Conservation (phyloP, 2,888 invertebrate genomes). For the Brenthis hecate region DNA sequence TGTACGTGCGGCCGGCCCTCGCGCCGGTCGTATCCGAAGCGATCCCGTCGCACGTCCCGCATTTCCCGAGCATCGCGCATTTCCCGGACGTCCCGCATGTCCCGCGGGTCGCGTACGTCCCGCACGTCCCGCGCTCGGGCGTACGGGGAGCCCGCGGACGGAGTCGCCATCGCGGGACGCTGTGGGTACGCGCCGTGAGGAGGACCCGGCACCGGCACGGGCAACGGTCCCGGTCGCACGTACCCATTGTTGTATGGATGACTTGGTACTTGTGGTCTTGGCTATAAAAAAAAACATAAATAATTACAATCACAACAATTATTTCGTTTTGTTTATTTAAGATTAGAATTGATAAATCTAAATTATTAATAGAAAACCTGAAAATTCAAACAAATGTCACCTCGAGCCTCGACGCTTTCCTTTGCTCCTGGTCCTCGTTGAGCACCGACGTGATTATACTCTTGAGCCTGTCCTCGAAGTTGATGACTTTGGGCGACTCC, state of each 20-base stretch:
- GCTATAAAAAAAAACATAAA: slow-evolving; percentile 40
- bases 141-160: slow-evolving; percentile 53
- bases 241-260: slow-evolving; percentile 60
- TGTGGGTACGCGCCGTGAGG: slow-evolving; percentile 37
- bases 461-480: slow-evolving; percentile 94
- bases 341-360: neutral
- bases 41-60: slow-evolving; percentile 55
- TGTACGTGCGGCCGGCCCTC: slow-evolving; percentile 46
- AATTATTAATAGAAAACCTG: too few species aligned
- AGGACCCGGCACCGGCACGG: slow-evolving; percentile 26
- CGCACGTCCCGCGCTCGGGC: slow-evolving; percentile 35
- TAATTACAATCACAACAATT: neutral
- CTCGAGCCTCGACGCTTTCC: slow-evolving; percentile 47
- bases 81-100: slow-evolving; percentile 40
- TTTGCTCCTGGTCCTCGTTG: slow-evolving; percentile 88
- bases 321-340: neutral
- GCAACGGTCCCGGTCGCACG: slow-evolving; percentile 49
- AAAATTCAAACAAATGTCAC: slow-evolving; percentile 27
- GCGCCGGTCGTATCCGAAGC: slow-evolving; percentile 66
- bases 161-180: slow-evolving; percentile 47
- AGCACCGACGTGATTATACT: slow-evolving; percentile 93
- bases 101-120: slow-evolving; percentile 45
- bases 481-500: slow-evolving; percentile 91
- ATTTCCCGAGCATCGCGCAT: slow-evolving; percentile 40
- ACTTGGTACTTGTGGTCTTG: slow-evolving; percentile 49